Base-by-base conservation (phyloP, 2,113 vertebrate genomes). In the Tetrao urogallus region DNA sequence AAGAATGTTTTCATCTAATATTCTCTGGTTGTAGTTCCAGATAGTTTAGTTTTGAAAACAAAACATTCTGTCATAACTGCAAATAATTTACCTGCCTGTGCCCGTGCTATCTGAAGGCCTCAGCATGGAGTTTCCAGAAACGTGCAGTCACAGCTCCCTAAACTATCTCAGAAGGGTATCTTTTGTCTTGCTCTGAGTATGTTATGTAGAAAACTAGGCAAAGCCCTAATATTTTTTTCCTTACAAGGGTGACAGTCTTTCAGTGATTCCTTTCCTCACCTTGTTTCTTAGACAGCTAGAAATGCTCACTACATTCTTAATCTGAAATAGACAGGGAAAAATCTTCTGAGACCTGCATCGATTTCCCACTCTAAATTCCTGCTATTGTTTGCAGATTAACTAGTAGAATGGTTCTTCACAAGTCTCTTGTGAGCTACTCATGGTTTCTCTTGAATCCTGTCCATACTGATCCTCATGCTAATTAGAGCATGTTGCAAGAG, bases 301-400 rank as follows among this genome's bases (percentile, higher is more conserved):
- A 83, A 57, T 75, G 42, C 17, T 61, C 57, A 28, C 20, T 73
- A 57, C 47, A 38, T 91, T 88, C 86, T 19, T 94, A 73, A 50
- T 63, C 67, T 85, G 82, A 79, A 69, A 78, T 63, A 67, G 86
- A 54, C n/a, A 38, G 47, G 74, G 34, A 72, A 45, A 67, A 48
- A 77, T 92, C 67, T 95, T 52, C 38, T 45, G 20, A 90, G 38
- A 67, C 28, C 34, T 60, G 15, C 27, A 17, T 73, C 47, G 38
- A 3, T 83, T 91, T 93, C 38, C 66, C 63, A 66, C 38, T 81
- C 65, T 73, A 20, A 94, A 92, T 90, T 87, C 75, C 38, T 92
- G 1, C 67, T 72, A 38, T 91, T 86, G 54, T 56, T 78, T 80
- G 34, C 60, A 77, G 75, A 7, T 75, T 74, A 12, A 21, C 56